These are phyloP conservation scores for Empis stercorea DNA, from an alignment of 2,888 invertebrate species.

Conservation along the genomic window DNA sequence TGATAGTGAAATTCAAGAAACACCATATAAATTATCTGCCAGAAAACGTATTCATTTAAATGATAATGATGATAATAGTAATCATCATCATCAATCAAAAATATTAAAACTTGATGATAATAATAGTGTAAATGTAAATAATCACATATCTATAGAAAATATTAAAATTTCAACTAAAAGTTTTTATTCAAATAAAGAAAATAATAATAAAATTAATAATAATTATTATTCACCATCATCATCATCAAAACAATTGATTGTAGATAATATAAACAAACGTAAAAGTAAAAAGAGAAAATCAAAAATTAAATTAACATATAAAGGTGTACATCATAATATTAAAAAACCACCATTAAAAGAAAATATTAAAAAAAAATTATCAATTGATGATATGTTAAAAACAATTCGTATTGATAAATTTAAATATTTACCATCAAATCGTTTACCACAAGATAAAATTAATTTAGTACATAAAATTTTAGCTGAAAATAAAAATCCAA, in stretches of 20 bases:
- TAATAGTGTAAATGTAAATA: no score
- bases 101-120: slow-evolving; percentile 8
- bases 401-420: slow-evolving; percentile 27
- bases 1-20: slow-evolving; percentile 7
- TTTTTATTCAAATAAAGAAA: no score
- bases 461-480: slow-evolving; percentile 26
- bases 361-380: no score
- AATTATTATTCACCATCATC: not conserved
- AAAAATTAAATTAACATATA: slow-evolving; percentile 14
- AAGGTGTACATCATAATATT: slow-evolving; percentile 28
- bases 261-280: no score
- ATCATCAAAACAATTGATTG: slow-evolving; percentile 4
- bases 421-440: slow-evolving; percentile 22
- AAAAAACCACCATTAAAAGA: slow-evolving; percentile 19
- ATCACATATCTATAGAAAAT: no score
- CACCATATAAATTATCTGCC: not conserved
- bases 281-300: slow-evolving; percentile 3
- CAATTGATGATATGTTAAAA: slow-evolving; percentile 22
- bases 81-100: slow-evolving; percentile 15
- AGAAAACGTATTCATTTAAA: slow-evolving; percentile 7
- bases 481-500: slow-evolving; percentile 26
- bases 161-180: no score
- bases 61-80: slow-evolving; percentile 2
- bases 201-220: not conserved
- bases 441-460: slow-evolving; percentile 24